A percentile compares a stretch with the other conserved stretches of the same genome.
Conservation (phyloP, 2,113 vertebrate species). For the Indicator maculatus region DNA sequence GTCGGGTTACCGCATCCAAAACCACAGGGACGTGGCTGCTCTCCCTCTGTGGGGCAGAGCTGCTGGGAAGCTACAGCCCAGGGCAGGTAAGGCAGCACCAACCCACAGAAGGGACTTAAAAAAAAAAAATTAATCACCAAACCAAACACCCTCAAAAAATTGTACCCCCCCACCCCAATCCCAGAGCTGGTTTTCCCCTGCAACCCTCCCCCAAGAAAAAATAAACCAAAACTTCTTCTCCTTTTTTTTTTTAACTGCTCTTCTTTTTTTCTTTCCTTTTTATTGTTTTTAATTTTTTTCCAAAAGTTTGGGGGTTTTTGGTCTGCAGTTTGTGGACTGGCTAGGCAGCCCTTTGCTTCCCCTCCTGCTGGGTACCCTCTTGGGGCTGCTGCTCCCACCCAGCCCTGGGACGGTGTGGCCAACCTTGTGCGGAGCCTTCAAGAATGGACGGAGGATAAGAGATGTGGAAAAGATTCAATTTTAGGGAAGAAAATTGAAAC, state of each 20-base stretch:
- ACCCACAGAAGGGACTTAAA: neutral
- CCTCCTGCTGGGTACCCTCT: neutral
- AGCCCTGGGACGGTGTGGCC: neutral
- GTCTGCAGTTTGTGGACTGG: neutral
- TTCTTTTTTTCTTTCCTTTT: neutral
- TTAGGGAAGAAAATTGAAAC: neutral
- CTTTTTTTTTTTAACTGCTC: neutral
- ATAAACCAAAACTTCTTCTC: neutral
- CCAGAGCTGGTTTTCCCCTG: neutral
- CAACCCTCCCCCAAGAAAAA: neutral
- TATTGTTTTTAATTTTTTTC: neutral
- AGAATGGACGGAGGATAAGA: neutral
- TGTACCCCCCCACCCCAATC: too few relatives aligned
- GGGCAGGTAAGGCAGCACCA: slow-evolving; percentile 25
- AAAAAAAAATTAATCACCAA: neutral
- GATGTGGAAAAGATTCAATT: neutral
- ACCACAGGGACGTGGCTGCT: slow-evolving; percentile 49
- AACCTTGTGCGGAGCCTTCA: neutral
- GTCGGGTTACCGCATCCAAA: slow-evolving; percentile 58
- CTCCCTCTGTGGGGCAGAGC: slow-evolving; percentile 29
- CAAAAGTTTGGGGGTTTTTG: slow-evolving; percentile 25
- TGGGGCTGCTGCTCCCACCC: neutral
- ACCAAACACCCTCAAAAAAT: neutral
- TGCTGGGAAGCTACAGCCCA: slow-evolving; percentile 30
- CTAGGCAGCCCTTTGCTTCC: neutral